Base-by-base conservation (phyloP, 2,888 invertebrate species). In the Daptonema setosum region DNA sequence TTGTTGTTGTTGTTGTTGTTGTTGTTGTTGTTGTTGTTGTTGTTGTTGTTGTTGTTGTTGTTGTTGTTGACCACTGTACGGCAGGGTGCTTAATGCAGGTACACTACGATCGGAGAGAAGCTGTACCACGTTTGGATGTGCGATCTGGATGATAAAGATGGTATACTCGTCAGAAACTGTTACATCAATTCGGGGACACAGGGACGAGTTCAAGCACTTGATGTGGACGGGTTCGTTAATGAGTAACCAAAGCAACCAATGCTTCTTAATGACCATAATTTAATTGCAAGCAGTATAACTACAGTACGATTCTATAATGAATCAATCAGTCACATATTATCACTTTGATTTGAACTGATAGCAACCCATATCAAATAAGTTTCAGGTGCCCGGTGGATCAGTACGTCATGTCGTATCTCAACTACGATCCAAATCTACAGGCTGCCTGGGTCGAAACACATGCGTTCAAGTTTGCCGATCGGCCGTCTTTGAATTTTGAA, bases 401-500 rank as follows among this genome's bases (percentile, higher is more conserved):
- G 11, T 50, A 50, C 26, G 50, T 50, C 26, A 50, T 50, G 50
- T 28, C 50, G 26, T 50, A 50, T 28, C 22, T 50, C 5, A 50
- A 25, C 26, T 50, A 50, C 50, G 28, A 50, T 2, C 26, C 50
- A 3, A 3, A 28, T 20, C 3, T 50, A 5, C 50, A 26, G 14
- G 24, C 26, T 3, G 50, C 50, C 2, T 50, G 25, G 26, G 50
- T 50, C 26, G 50, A 50, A 28, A 50, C 50, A 28, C 50, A 50
- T 20, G 50, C 50, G 25, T 50, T 50, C 50, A 50, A 50, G 50
- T 50, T 50, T 28, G 50, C 50, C 50, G 50, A 50, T 28, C 25
- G 50, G 8, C 25, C 25, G 26, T 17, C 25, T 14, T 26, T 50
- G 50, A 26, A 25, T 8, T 50, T 50, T 26, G 26, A 50, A 26